A percentile compares a stretch with the other conserved stretches of the same genome.
Conservation (phyloP, 2,113 vertebrate species). For the Podocnemis expansa region DNA sequence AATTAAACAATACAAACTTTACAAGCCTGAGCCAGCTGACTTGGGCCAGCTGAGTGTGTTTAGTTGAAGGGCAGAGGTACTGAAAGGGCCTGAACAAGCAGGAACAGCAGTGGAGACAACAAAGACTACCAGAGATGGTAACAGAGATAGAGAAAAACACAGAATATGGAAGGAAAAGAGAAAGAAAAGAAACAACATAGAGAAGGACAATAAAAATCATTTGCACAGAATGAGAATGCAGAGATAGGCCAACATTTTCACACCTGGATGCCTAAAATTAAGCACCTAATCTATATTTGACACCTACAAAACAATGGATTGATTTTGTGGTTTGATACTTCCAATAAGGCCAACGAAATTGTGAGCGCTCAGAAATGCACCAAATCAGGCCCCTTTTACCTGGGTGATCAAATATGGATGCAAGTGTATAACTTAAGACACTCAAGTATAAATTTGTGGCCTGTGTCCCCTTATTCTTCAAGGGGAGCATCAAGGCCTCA, state of each 20-base stretch:
- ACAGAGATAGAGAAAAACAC: not conserved
- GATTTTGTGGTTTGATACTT: not conserved
- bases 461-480: not conserved
- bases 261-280: not conserved
- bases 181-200: not conserved
- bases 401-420: not conserved
- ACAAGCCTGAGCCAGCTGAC: not conserved
- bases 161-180: not conserved
- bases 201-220: not conserved
- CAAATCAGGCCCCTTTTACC: not conserved
- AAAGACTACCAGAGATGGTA: not conserved
- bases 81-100: not conserved
- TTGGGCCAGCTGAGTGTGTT: not conserved
- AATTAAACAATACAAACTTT: not conserved
- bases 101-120: not conserved
- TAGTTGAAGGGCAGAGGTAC: not conserved
- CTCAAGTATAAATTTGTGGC: not conserved
- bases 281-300: not conserved
- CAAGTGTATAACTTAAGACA: not conserved
- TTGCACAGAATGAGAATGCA: not conserved
- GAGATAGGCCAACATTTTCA: not conserved
- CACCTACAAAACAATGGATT: not conserved
- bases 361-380: not conserved
- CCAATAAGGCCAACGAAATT: not conserved
- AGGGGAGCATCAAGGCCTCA: not conserved